phyloP scores from a whole-genome alignment of 2,888 invertebrate genomes.

The Patella pellucida region DNA sequence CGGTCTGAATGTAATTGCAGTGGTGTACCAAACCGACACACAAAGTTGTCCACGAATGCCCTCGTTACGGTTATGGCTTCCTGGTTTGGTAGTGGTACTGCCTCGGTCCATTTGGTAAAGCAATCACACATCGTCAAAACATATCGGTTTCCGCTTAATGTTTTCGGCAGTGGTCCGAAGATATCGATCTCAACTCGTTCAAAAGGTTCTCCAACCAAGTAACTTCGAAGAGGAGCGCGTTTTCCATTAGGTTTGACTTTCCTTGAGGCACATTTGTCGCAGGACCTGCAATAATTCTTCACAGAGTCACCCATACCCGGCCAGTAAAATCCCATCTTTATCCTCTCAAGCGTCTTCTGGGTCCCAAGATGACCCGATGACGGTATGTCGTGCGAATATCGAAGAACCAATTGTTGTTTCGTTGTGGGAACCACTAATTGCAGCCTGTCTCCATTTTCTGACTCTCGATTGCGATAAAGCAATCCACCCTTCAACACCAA shows the following conservation, averaged over 20 bases:
- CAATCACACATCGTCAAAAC: constrained; percentile 10
- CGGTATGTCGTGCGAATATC: constrained; percentile 1
- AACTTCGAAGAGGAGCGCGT: neutral
- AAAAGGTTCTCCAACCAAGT: constrained; percentile 15
- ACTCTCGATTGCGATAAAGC: constrained; percentile 30
- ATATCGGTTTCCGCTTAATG: constrained; percentile 11
- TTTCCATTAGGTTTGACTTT: constrained; percentile 4
- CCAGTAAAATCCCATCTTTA: constrained; percentile 12
- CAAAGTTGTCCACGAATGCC: constrained; percentile 1
- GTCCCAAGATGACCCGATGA: neutral
- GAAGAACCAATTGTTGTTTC: neutral
- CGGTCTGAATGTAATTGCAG: constrained; percentile 14
- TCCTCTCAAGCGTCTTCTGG: neutral
- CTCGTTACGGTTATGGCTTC: constrained; percentile 11
- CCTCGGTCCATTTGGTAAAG: constrained; percentile 20
- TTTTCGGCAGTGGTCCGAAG: constrained; percentile 12
- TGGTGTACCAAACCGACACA: constrained; percentile 15
- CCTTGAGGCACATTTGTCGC: constrained; percentile 1
- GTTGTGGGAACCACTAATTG: neutral
- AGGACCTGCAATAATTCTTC: neutral
- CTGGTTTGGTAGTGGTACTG: constrained; percentile 13
- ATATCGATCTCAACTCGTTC: constrained; percentile 15
- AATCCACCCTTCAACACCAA: constrained; percentile 29
- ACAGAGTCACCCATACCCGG: constrained; percentile 5
- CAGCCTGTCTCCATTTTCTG: constrained; percentile 12